Conservation (phyloP, 2,888 invertebrate species). For the Brenthis daphne region DNA sequence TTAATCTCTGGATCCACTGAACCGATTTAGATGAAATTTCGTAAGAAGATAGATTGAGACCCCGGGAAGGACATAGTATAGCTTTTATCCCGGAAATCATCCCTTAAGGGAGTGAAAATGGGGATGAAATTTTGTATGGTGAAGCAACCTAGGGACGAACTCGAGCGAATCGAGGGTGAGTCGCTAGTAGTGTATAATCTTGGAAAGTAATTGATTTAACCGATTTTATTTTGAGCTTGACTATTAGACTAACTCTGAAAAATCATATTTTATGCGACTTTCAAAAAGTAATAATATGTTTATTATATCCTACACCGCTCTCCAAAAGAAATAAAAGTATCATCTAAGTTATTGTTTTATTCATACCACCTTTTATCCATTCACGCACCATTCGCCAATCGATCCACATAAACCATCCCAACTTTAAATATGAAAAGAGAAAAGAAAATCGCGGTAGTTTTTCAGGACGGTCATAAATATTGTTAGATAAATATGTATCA, state of each 20-base stretch:
- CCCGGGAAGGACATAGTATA: no score
- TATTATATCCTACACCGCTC: neutral
- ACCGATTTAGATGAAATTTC: no score
- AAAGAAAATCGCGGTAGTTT: slow-evolving; percentile 64
- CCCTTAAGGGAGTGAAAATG: no score
- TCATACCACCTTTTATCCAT: slow-evolving; percentile 55
- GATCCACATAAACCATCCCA: slow-evolving; percentile 62
- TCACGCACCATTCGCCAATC: slow-evolving; percentile 55
- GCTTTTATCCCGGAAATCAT: no score
- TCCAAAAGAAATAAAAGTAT: slow-evolving; percentile 26
- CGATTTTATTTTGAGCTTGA: slow-evolving; percentile 2
- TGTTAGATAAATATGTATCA: slow-evolving; percentile 79
- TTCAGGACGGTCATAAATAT: slow-evolving; percentile 71
- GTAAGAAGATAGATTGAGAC: no score
- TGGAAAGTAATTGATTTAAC: slow-evolving; percentile 2
- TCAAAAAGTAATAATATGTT: neutral
- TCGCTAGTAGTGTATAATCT: no score
- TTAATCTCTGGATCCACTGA: no score
- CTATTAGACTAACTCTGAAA: neutral
- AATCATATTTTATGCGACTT: neutral
- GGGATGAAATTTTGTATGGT: no score
- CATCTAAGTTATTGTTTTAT: slow-evolving; percentile 47
- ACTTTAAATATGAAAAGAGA: slow-evolving; percentile 74
- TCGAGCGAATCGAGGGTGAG: no score
- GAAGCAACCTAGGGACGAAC: no score